Evolutionary conservation across 2,113 vertebrate genomes (phyloP).

Genomic region (Benitochromis conjunctus): DNA sequence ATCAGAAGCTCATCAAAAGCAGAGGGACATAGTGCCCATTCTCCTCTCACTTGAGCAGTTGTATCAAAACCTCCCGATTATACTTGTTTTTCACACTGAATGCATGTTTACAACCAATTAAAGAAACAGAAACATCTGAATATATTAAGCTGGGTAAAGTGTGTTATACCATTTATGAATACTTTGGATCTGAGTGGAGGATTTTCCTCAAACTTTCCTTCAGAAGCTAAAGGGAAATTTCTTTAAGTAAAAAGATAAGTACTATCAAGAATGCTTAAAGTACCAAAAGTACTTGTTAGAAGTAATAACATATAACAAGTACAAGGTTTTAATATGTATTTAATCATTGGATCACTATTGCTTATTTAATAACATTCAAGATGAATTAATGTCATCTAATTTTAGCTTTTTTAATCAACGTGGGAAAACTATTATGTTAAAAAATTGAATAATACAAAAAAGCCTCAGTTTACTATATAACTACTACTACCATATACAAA

Average conservation of each 20-base stretch:
- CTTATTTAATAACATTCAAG: background rate
- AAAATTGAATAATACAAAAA: background rate
- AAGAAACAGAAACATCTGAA: background rate
- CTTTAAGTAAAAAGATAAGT: background rate
- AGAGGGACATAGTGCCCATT: background rate
- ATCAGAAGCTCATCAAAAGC: background rate
- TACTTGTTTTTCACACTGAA: background rate
- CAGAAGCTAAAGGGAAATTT: background rate
- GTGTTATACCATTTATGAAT: background rate
- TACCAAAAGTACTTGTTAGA: background rate
- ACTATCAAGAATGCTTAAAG: background rate
- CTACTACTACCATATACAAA: background rate
- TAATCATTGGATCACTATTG: background rate
- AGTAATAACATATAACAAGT: background rate
- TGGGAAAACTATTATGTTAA: background rate
- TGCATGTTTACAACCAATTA: background rate
- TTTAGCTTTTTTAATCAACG: background rate
- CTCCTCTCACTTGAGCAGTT: background rate
- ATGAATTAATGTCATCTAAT: background rate
- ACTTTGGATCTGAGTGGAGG: background rate
- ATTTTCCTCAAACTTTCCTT: background rate
- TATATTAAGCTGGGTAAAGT: background rate
- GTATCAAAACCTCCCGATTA: background rate
- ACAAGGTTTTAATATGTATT: background rate
- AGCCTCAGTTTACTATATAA: background rate